phyloP scores from a whole-genome alignment of 2,113 vertebrate genomes.

The Antechinus stuartii region DNA sequence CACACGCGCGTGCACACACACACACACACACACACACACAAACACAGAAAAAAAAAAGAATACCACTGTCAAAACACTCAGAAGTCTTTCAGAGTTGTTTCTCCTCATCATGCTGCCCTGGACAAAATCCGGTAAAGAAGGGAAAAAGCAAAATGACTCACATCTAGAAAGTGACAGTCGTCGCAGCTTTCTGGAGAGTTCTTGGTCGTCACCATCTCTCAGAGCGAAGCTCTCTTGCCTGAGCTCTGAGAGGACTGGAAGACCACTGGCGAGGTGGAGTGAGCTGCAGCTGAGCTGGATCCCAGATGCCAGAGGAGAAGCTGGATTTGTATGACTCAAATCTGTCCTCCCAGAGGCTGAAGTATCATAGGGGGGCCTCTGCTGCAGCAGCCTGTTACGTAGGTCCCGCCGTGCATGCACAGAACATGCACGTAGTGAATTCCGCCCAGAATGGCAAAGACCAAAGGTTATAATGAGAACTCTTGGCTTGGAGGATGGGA shows the following conservation, averaged over 20 bases:
- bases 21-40: neutral
- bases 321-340: conserved; percentile 79
- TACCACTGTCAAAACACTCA: conserved; percentile 16
- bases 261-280: conserved; percentile 83
- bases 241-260: conserved; percentile 61
- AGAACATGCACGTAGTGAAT: conserved; percentile 77
- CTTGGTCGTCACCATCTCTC: conserved; percentile 83
- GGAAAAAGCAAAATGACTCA: conserved; percentile 76
- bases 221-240: conserved; percentile 58
- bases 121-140: conserved; percentile 39
- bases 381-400: conserved; percentile 69
- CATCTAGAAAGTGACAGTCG: conserved; percentile 81
- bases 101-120: neutral
- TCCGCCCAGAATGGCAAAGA: conserved; percentile 76
- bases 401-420: conserved; percentile 76
- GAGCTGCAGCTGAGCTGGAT: conserved; percentile 64
- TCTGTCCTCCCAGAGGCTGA: conserved; percentile 71
- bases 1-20: neutral
- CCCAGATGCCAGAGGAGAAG: conserved; percentile 75
- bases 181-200: conserved; percentile 77
- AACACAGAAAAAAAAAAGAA: conserved; percentile 31
- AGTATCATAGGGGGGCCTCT: conserved; percentile 63
- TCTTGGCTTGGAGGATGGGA: conserved; percentile 68
- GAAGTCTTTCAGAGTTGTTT: conserved; percentile 15
- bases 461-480: conserved; percentile 77